These are phyloP conservation scores for Myotis planiceps DNA, from an alignment of 2,797 vertebrate genomes.

Conservation along the genomic window DNA sequence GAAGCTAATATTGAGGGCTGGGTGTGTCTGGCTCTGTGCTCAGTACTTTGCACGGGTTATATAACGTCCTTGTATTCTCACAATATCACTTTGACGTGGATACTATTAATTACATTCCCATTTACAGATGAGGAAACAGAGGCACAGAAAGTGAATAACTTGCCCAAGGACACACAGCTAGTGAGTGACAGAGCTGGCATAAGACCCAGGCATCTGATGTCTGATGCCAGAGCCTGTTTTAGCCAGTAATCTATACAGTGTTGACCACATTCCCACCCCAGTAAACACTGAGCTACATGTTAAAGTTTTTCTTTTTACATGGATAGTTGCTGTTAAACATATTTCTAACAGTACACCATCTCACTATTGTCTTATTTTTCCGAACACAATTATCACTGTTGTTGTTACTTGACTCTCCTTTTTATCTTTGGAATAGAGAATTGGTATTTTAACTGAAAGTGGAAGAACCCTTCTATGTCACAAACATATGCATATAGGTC, in stretches of 20 bases:
- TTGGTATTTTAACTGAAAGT: background rate
- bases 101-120: background rate
- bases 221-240: background rate
- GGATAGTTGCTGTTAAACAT: background rate
- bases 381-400: background rate
- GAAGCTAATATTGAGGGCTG: background rate
- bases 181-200: background rate
- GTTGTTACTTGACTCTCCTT: background rate
- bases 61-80: background rate
- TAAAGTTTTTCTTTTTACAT: background rate
- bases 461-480: background rate
- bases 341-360: background rate
- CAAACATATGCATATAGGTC: background rate
- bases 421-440: slow-evolving; percentile 39
- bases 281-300: background rate
- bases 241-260: background rate
- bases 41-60: background rate
- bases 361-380: slow-evolving; percentile 25
- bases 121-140: slow-evolving; percentile 33
- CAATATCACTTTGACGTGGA: background rate
- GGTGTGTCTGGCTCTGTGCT: background rate
- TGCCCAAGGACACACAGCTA: background rate
- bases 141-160: background rate
- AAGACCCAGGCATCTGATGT: background rate
- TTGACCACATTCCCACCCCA: background rate